Conservation (phyloP, 1,140 invertebrate species). For the Bursaphelenchus mucronatus region DNA sequence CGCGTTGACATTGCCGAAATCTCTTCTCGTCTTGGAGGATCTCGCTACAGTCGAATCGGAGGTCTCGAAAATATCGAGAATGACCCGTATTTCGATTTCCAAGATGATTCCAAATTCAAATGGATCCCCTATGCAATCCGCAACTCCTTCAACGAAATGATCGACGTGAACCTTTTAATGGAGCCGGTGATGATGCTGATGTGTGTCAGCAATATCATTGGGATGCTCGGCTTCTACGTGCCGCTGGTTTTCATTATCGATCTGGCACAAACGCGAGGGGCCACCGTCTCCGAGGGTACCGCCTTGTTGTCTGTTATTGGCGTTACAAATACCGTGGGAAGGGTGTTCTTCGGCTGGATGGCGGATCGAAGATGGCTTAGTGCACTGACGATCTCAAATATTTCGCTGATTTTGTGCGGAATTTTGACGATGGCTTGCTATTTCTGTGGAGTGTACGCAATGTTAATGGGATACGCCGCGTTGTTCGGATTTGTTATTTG, state of each 20-base stretch:
- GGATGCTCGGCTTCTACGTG: constrained; percentile 92
- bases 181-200: constrained; percentile 86
- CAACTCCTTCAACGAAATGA: constrained; percentile 70
- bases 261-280: constrained; percentile 50
- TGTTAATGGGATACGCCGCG: constrained; percentile 77
- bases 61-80: constrained; percentile 25
- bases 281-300: constrained; percentile 64
- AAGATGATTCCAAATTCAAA: constrained; percentile 47
- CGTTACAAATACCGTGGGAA: constrained; percentile 77
- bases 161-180: constrained; percentile 82
- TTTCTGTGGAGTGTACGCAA: constrained; percentile 73
- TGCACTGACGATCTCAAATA: constrained; percentile 72
- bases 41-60: constrained; percentile 45
- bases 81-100: constrained; percentile 20
- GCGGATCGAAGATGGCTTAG: constrained; percentile 69
- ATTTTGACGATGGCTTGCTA: constrained; percentile 78
- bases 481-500: constrained; percentile 91
- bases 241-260: constrained; percentile 79
- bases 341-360: constrained; percentile 66
- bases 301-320: constrained; percentile 81
- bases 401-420: constrained; percentile 83
- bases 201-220: constrained; percentile 85
- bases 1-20: constrained; percentile 40
- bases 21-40: constrained; percentile 40
- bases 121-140: constrained; percentile 53